Evolutionary conservation across 2,888 invertebrate species (phyloP).

Genomic region (Zootermopsis nevadensis): DNA sequence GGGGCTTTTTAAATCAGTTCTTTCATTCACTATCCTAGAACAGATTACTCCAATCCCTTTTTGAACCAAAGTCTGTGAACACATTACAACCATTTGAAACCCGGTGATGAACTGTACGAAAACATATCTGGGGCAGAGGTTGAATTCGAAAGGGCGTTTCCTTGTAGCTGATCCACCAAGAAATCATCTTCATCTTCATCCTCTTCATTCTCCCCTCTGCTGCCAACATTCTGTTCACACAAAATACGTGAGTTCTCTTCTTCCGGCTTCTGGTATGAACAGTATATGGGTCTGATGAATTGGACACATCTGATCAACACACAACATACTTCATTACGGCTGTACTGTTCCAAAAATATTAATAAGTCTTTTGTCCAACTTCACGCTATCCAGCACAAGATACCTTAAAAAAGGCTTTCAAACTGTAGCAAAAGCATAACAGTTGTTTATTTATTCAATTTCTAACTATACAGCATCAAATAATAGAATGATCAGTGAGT

Average conservation of each 20-base stretch:
- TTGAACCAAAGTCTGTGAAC: too few species aligned
- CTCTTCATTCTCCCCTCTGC: slow-evolving; percentile 54
- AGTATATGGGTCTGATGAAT: slow-evolving; percentile 64
- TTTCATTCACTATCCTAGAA: too few species aligned
- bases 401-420: too few species aligned
- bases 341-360: not conserved
- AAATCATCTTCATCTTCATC: slow-evolving; percentile 55
- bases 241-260: slow-evolving; percentile 54
- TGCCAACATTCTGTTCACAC: slow-evolving; percentile 18
- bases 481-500: too few species aligned
- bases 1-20: too few species aligned
- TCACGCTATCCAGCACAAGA: too few species aligned
- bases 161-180: slow-evolving; percentile 55
- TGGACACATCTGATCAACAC: slow-evolving; percentile 60
- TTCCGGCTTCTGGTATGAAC: slow-evolving; percentile 65
- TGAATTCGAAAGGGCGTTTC: not conserved
- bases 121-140: slow-evolving; percentile 56
- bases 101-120: slow-evolving; percentile 64
- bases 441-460: too few species aligned
- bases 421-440: too few species aligned
- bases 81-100: slow-evolving; percentile 60
- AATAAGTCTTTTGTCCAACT: too few species aligned
- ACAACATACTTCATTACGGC: not conserved
- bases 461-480: too few species aligned
- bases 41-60: too few species aligned